Conservation (phyloP, 2,113 vertebrate genomes). For the Rhea pennata region DNA sequence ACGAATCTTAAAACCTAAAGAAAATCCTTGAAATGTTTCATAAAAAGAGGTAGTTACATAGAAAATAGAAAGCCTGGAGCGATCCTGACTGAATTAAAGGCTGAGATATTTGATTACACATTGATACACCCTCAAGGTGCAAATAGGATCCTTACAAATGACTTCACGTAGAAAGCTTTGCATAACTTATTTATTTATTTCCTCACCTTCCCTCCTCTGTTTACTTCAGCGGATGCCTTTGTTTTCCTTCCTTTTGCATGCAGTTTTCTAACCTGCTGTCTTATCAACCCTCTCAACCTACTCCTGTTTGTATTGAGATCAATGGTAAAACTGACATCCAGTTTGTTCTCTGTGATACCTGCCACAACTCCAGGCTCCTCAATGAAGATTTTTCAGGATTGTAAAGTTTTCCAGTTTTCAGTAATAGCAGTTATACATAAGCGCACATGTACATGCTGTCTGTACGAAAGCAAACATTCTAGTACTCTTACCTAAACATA, state of each 20-base stretch:
- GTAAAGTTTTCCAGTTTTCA: not conserved
- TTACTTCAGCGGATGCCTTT: not conserved
- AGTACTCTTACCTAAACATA: not conserved
- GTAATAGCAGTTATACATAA: not conserved
- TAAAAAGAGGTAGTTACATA: not conserved
- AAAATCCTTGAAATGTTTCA: not conserved
- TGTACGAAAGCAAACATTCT: accelerated
- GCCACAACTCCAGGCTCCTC: not conserved
- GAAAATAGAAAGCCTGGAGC: not conserved
- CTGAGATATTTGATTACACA: not conserved
- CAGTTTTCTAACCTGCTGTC: not conserved
- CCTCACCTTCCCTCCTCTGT: accelerated
- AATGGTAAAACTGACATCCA: not conserved
- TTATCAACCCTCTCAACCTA: not conserved
- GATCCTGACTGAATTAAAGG: not conserved
- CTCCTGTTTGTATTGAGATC: not conserved
- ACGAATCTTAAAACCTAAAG: not conserved
- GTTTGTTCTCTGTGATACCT: not conserved
- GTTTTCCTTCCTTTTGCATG: not conserved
- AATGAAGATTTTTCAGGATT: not conserved
- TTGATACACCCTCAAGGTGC: not conserved
- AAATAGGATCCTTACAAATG: not conserved
- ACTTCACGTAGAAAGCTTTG: not conserved
- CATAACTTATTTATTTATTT: not conserved
- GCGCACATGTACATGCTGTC: not conserved